Conservation (phyloP, 2,797 vertebrate species). For the Semotilus atromaculatus region DNA sequence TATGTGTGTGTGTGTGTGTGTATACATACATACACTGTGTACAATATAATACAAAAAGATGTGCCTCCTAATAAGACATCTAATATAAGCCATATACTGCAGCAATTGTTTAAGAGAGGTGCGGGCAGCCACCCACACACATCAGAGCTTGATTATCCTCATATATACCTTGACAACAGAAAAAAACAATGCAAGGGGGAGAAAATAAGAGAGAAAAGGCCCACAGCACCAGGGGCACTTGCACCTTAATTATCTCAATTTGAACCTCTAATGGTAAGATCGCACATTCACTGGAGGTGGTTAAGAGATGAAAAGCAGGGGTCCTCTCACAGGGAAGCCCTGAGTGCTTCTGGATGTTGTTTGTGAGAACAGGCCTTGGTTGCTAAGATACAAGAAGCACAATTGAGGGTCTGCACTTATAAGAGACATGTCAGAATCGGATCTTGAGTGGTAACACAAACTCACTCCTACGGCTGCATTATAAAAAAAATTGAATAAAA, state of each 20-base stretch:
- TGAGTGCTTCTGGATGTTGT: slow-evolving; percentile 60
- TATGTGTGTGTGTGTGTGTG: too few relatives aligned
- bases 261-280: slow-evolving; percentile 36
- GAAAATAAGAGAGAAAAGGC: background rate
- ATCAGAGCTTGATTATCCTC: slow-evolving; percentile 44
- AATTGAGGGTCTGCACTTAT: slow-evolving; percentile 62
- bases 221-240: slow-evolving; percentile 12
- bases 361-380: slow-evolving; percentile 65
- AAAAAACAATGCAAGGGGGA: slow-evolving; percentile 22
- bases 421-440: slow-evolving; percentile 57
- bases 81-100: slow-evolving; percentile 8
- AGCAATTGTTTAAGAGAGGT: slow-evolving; percentile 19
- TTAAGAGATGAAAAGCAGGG: slow-evolving; percentile 56
- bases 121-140: slow-evolving; percentile 27
- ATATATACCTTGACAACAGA: slow-evolving; percentile 34
- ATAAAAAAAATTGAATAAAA: background rate
- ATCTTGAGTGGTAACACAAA: slow-evolving; percentile 53
- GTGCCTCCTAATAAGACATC: slow-evolving; percentile 10
- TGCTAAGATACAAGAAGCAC: slow-evolving; percentile 71
- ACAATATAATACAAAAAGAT: too few relatives aligned
- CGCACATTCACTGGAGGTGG: slow-evolving; percentile 40
- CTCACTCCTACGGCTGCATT: background rate
- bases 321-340: slow-evolving; percentile 58
- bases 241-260: slow-evolving; percentile 55
- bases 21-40: too few relatives aligned